These are phyloP conservation scores for Hirudo medicinalis DNA, from an alignment of 1,140 invertebrate genomes.

Conservation along the genomic window DNA sequence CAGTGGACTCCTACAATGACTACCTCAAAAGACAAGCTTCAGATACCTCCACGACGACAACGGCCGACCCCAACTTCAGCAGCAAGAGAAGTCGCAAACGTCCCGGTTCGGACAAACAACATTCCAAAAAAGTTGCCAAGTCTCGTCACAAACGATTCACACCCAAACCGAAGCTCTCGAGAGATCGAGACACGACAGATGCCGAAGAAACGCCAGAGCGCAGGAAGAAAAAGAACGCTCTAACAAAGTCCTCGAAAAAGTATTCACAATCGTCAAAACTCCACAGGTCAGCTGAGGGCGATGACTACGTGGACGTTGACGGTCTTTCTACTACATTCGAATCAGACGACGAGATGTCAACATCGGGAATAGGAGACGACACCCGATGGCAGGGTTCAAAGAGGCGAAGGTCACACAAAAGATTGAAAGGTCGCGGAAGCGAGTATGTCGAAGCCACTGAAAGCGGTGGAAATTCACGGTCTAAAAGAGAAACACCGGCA, in stretches of 20 bases:
- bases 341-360: not conserved
- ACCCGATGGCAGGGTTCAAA: not conserved
- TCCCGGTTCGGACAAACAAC: not conserved
- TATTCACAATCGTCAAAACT: no score
- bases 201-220: no score
- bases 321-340: no score
- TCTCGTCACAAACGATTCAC: not conserved
- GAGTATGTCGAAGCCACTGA: not conserved
- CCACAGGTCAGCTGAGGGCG: no score
- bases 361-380: not conserved
- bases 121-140: not conserved
- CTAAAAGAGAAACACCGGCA: not conserved
- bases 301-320: no score
- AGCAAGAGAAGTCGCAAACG: not conserved
- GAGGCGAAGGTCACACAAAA: not conserved
- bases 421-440: slow-evolving; percentile 2
- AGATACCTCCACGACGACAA: not conserved
- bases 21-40: not conserved
- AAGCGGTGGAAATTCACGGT: not conserved
- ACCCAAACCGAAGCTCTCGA: not conserved
- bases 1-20: not conserved
- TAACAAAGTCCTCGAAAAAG: no score
- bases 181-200: not conserved
- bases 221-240: no score
- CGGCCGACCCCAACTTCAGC: not conserved